A percentile compares a stretch with the other conserved stretches of the same genome.
These are phyloP conservation scores for Dasypus novemcinctus DNA, from an alignment of 2,113 vertebrate species.

Conservation along the genomic window DNA sequence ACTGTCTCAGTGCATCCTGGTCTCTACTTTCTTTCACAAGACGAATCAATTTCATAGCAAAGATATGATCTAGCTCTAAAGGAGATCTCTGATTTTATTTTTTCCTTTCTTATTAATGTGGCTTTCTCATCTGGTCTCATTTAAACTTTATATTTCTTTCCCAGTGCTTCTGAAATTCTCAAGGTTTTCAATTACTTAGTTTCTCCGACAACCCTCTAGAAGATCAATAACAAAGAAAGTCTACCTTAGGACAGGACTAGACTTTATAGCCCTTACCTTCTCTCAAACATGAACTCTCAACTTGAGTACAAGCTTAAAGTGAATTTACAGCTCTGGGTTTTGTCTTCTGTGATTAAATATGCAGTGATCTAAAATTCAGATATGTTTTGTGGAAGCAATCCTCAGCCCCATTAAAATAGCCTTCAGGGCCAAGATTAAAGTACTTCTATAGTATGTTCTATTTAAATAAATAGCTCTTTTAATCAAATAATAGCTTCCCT, in stretches of 20 bases:
- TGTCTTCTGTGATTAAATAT: conserved; percentile 41
- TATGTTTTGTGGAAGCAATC: conserved; percentile 57
- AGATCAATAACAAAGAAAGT: neutral
- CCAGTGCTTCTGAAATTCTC: neutral
- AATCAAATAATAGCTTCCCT: conserved; percentile 74
- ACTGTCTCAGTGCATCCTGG: neutral
- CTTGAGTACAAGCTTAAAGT: neutral
- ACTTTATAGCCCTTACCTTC: neutral
- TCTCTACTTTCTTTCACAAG: neutral
- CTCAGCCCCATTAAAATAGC: conserved; percentile 55
- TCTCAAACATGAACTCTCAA: neutral
- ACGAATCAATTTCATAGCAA: neutral
- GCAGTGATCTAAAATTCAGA: conserved; percentile 32
- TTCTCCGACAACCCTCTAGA: neutral
- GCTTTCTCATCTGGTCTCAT: neutral
- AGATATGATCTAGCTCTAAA: neutral
- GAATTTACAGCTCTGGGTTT: neutral
- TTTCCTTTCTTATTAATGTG: neutral
- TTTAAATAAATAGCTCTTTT: conserved; percentile 77
- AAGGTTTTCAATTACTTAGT: neutral
- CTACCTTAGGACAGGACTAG: neutral
- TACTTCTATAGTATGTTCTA: conserved; percentile 34
- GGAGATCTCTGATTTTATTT: neutral
- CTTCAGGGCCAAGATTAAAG: conserved; percentile 58
- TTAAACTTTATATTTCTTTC: neutral